Base-by-base conservation (phyloP, 2,797 vertebrate genomes). In the Sebastes kiyomatsui region DNA sequence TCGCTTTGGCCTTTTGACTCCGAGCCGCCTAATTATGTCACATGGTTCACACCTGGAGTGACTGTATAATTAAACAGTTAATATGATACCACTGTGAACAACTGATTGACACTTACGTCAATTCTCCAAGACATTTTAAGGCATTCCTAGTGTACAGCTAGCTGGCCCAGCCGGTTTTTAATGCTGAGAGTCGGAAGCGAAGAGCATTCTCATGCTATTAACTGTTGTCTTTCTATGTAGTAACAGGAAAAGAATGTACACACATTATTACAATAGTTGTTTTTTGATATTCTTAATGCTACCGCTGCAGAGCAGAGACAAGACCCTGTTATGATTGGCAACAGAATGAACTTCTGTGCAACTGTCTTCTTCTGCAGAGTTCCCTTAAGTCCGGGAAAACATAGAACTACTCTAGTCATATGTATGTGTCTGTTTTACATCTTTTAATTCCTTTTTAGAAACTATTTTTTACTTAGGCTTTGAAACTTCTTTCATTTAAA, bases 1-100 rank as follows among this genome's bases (percentile, higher is more conserved):
- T 81, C 81, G 54, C 67, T 88, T 38, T 76, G 68, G 64, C 75
- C 59, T 79, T 88, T 87, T 87, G 80, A 70, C 84, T 72, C 23
- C 6, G 78, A 71, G 58, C 14, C 9, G 66, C 11, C 32, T 80
- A 81, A 85, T 84, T 80, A 64, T 78, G 82, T 86, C 84, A 79
- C 74, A 81, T 84, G 77, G 54, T 56, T 85, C 10, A 16, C 1
- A 13, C 28, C 66, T 65, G 13, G 27, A 75, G 18, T 38, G 28
- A 65, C n/a, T 67, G 22, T 49, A 7, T 76, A 30, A 69, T 81
- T 42, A 65, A 72, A 68, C 42, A 56, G 46, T 78, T 67, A 14
- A 69, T 73, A 59, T 61, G 46, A 78, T 18, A 10, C 7, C 23
- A 14, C 54, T 6, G 3, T 25, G 7, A 27, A 16, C 52, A 55